Conservation (phyloP, 2,888 invertebrate species). For the Drepana falcataria region DNA sequence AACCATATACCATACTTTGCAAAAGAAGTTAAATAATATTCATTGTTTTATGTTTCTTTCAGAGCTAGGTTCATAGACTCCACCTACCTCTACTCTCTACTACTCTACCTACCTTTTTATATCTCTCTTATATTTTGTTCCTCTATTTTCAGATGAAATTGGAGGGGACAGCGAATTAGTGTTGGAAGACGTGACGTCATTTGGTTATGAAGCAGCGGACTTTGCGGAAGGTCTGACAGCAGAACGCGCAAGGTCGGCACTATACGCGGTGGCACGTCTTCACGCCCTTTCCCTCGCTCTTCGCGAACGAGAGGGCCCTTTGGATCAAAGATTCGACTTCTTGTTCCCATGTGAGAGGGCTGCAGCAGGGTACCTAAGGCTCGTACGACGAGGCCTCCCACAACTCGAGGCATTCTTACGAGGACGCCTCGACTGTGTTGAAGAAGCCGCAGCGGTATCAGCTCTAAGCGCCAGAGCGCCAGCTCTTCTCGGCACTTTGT, state of each 20-base stretch:
- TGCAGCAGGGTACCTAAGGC: constrained; percentile 87
- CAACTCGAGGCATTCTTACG: constrained; percentile 86
- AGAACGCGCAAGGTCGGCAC: constrained; percentile 82
- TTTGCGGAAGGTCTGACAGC: constrained; percentile 83
- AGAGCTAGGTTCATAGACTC: too few species aligned
- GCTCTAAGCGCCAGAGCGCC: constrained; percentile 84
- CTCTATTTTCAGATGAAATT: constrained; percentile 56
- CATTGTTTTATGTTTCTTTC: too few species aligned
- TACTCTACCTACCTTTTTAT: too few species aligned
- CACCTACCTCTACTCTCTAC: too few species aligned
- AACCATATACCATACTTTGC: too few species aligned
- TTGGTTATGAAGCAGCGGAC: constrained; percentile 82
- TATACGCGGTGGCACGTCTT: constrained; percentile 84
- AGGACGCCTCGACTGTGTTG: constrained; percentile 80
- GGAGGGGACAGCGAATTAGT: constrained; percentile 82
- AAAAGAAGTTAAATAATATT: too few species aligned
- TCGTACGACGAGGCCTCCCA: constrained; percentile 87
- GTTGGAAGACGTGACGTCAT: constrained; percentile 84
- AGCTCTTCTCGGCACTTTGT: constrained; percentile 83
- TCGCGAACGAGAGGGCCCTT: constrained; percentile 66
- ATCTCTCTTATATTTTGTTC: too few species aligned
- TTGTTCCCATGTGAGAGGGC: constrained; percentile 88
- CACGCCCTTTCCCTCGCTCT: constrained; percentile 84
- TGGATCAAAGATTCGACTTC: constrained; percentile 77
- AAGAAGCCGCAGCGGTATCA: constrained; percentile 80